Base-by-base conservation (phyloP, 2,797 vertebrate species). In the Pampus argenteus region DNA sequence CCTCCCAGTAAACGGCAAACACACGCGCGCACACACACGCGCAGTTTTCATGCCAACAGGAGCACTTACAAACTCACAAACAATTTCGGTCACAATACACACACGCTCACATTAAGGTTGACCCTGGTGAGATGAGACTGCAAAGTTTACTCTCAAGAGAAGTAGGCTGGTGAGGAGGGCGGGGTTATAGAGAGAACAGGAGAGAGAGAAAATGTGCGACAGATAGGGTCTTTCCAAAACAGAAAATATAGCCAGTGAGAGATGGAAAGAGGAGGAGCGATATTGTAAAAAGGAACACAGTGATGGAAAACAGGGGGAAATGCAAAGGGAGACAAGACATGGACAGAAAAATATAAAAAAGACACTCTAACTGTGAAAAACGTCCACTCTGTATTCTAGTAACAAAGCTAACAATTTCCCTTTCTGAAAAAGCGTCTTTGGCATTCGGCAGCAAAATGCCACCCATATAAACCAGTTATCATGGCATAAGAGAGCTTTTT, bases 401-500 rank as follows among this genome's bases (percentile, higher is more conserved):
- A 83, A 84, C 66, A 66, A 74, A 76, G 66, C 67, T 66, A 75
- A 83, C 83, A 87, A 81, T 89, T 90, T 85, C 52, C 65, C 73
- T 66, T 57, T 74, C 68, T 77, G 62, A 85, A 81, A 81, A 84
- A 76, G 75, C 66, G 66, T 85, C 78, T 82, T 59, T 81, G 83
- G 76, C 83, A 82, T 87, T 86, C 83, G 83, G 69, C 73, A 76
- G 79, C 64, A 51, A 88, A 86, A 86, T 79, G 84, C 50, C 80
- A 74, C 74, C 73, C 76, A 79, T 87, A 84, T 88, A 88, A 89
- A 86, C 79, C 71, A 67, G 78, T 85, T 87, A 87, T 86, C 80
- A 74, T 76, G 76, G 76, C 66, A 59, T 45, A 76, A 86, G 86
- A 85, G 83, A 83, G 85, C 84, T 74, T 86, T 84, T 81, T 78